Evolutionary conservation across 2,113 vertebrate species (phyloP).

Genomic region (Sapayoa aenigma): DNA sequence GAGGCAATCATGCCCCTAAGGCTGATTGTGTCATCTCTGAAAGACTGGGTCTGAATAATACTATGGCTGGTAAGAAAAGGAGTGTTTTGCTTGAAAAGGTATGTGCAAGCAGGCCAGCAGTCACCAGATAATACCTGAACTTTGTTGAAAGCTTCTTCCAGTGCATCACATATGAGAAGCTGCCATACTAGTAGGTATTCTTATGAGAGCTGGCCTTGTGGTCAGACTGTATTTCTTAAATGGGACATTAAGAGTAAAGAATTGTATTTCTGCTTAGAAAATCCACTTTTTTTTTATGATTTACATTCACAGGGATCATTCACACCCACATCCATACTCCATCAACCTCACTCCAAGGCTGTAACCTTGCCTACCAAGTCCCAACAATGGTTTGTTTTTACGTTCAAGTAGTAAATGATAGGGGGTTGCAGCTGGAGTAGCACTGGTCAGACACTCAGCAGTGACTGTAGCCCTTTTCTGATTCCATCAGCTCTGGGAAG

Average conservation of each 20-base stretch:
- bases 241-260: neutral
- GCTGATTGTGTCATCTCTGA: neutral
- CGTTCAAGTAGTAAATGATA: neutral
- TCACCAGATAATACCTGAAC: neutral
- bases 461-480: neutral
- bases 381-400: neutral
- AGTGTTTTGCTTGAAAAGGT: neutral
- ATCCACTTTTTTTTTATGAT: neutral
- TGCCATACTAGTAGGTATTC: neutral
- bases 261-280: neutral
- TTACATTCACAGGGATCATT: neutral
- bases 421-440: neutral
- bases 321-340: neutral
- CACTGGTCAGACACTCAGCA: neutral
- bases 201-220: neutral
- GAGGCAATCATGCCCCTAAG: neutral
- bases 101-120: neutral
- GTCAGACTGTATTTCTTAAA: neutral
- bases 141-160: neutral
- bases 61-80: neutral
- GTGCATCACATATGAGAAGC: neutral
- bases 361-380: neutral
- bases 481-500: neutral
- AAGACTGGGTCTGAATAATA: neutral
- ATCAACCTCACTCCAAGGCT: neutral